Evolutionary conservation across 2,888 invertebrate species (phyloP), one percentile per base, ranked within the genome.

Genomic region (Stictocephala bisonia): DNA sequence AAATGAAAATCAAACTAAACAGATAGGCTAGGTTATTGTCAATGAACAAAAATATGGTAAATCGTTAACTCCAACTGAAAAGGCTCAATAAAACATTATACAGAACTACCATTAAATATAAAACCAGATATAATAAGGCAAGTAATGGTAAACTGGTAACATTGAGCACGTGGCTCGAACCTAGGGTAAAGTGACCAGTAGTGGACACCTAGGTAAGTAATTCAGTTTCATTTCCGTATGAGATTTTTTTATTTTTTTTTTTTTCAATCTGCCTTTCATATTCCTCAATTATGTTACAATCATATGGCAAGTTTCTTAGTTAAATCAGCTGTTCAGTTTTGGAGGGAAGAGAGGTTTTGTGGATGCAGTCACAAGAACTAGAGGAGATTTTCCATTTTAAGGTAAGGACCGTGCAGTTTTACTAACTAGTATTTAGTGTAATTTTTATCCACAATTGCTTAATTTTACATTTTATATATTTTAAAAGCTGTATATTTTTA

Each of bases 301-400:
- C 27, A n/a, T 6, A 15, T 56, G 22, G 15, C 13, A 11, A 56
- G 58, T 11, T 56, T 15, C 11, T 24, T 3, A 44, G 44, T 27
- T 56, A 24, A 56, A 26, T 24, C 24, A 56, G 58, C 58, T 26
- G 58, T 44, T 44, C 15, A 56, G 58, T 56, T 56, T 56, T 56
- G 26, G 58, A 56, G 58, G 27, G 27, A 56, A 56, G 29, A 22
- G 15, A 7, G 4, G 15, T 15, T 44, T 44, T 44, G 44, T 18
- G 18, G 15, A 15, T n/a, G 15, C 13, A n/a, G n/a, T n/a, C 4
- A 44, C 44, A 15, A 13, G 15, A 44, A n/a, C 44, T 15, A 18
- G 15, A 4, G 15, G n/a, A 18, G n/a, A 15, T 44, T 18, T 18
- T 15, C 15, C 44, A 44, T 44, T 44, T 44, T 7, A 44, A n/a